Evolutionary conservation across 2,888 invertebrate species (phyloP).

Genomic region (Protonemura montana): DNA sequence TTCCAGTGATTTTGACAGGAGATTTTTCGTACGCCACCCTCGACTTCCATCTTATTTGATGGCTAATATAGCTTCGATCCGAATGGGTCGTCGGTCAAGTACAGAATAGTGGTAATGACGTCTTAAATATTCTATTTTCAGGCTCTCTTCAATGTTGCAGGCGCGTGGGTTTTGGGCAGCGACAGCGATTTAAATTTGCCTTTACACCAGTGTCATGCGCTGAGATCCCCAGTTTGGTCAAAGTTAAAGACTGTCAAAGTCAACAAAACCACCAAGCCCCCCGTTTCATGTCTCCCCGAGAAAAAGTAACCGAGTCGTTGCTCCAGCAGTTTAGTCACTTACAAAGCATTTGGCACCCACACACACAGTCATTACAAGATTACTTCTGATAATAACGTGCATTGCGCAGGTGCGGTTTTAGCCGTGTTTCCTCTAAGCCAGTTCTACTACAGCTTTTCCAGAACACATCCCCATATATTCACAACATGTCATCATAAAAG

Average conservation of each 20-base stretch:
- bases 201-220: no score
- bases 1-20: no score
- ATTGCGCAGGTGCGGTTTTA: neutral
- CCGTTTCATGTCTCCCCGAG: neutral
- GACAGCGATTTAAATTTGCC: no score
- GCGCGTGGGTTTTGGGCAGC: neutral
- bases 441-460: neutral
- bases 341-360: neutral
- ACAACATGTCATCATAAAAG: constrained; percentile 12
- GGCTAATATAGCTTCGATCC: no score
- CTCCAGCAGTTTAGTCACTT: neutral
- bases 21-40: no score
- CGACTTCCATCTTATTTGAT: no score
- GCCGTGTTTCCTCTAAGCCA: neutral
- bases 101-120: no score
- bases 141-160: neutral
- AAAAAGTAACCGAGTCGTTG: neutral
- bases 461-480: neutral
- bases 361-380: neutral
- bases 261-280: no score
- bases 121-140: no score
- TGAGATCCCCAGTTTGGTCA: no score
- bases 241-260: no score
- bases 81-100: no score
- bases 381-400: neutral